A percentile compares a stretch with the other conserved stretches of the same genome.
phyloP scores from a whole-genome alignment of 1,140 invertebrate species.

The Frieseomelitta varia region DNA sequence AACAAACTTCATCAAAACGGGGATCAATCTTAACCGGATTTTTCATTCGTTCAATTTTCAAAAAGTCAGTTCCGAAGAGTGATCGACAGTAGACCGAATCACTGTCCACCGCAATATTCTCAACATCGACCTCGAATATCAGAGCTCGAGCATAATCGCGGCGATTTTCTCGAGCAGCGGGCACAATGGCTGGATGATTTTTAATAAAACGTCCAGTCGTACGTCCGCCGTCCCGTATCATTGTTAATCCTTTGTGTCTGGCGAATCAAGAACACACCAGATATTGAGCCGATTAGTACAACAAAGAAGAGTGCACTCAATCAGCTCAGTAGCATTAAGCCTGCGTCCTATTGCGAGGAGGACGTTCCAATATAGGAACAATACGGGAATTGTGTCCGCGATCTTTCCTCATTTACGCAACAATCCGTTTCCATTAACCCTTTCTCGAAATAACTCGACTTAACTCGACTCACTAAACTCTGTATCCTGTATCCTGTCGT shows the following conservation, averaged over 20 bases:
- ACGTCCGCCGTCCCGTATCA: constrained; percentile 39
- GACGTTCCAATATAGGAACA: constrained; percentile 15
- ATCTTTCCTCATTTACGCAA: constrained; percentile 28
- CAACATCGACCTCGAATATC: neutral
- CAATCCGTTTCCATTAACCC: constrained; percentile 2
- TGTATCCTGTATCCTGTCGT: neutral
- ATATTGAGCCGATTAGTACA: constrained; percentile 48
- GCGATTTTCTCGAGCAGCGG: neutral
- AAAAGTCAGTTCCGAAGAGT: too few relatives aligned
- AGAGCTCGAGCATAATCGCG: neutral
- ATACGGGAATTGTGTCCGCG: constrained; percentile 10
- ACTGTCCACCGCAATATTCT: neutral
- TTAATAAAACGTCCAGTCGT: constrained; percentile 42
- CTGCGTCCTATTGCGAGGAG: constrained; percentile 19
- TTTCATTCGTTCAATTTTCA: too few relatives aligned
- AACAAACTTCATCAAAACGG: too few relatives aligned
- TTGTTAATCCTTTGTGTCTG: constrained; percentile 44
- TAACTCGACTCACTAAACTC: too few relatives aligned
- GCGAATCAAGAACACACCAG: constrained; percentile 36
- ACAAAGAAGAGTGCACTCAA: constrained; percentile 49
- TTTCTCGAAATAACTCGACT: neutral
- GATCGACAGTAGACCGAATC: too few relatives aligned
- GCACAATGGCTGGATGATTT: constrained; percentile 33
- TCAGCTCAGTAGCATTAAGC: constrained; percentile 39
- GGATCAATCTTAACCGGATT: too few relatives aligned